Percentiles rank a stretch among this genome's conserved stretches.
These are phyloP conservation scores for Nomada fabriciana DNA, from an alignment of 2,888 invertebrate genomes.

Conservation along the genomic window DNA sequence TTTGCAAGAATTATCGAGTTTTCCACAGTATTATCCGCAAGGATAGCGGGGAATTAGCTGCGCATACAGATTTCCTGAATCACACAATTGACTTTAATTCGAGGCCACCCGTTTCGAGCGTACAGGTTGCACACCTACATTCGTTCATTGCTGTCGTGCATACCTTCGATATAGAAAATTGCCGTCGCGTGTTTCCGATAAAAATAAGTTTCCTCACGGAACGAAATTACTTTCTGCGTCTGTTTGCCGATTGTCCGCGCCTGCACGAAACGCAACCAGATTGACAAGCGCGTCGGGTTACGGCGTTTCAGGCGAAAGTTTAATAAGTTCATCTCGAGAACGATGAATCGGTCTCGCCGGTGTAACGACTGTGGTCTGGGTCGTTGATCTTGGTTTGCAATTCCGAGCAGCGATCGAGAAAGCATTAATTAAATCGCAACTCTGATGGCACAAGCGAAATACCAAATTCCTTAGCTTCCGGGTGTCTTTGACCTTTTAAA, in stretches of 20 bases:
- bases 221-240: background rate
- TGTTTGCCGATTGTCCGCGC: no score
- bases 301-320: background rate
- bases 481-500: slow-evolving; percentile 27
- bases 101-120: slow-evolving; percentile 59
- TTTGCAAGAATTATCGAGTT: background rate
- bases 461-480: slow-evolving; percentile 34
- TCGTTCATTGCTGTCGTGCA: background rate
- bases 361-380: slow-evolving; percentile 16
- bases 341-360: background rate
- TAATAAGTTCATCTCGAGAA: background rate
- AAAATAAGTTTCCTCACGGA: background rate
- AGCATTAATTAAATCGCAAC: slow-evolving; percentile 51
- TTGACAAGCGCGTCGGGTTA: no score
- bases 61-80: slow-evolving; percentile 55
- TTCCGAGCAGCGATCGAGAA: slow-evolving; percentile 12
- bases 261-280: no score
- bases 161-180: background rate
- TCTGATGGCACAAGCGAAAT: background rate
- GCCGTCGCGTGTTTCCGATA: background rate
- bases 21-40: slow-evolving; percentile 34
- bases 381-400: slow-evolving; percentile 33
- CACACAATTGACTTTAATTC: slow-evolving; percentile 64
- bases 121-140: slow-evolving; percentile 34
- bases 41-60: slow-evolving; percentile 32